These are phyloP conservation scores for Mesochorus sp. DNA, from an alignment of 2,888 invertebrate species.

Conservation along the genomic window DNA sequence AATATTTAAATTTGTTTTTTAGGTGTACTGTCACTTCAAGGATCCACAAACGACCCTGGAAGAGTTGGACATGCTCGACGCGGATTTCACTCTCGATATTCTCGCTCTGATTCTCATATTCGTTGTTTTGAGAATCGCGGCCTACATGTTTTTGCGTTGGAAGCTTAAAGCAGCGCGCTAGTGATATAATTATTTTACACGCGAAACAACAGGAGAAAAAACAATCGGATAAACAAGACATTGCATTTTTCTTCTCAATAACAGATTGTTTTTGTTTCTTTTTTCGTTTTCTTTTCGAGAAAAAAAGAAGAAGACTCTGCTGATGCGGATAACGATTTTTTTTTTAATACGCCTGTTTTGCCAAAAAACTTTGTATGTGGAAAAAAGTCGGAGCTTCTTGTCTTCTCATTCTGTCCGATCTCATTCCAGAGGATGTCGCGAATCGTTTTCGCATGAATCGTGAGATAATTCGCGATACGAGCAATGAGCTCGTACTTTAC, in stretches of 20 bases:
- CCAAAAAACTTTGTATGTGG: conserved; percentile 19
- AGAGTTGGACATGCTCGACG: conserved; percentile 92
- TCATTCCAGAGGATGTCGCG: conserved; percentile 35
- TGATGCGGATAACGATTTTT: conserved; percentile 11
- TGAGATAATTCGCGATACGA: too few species aligned
- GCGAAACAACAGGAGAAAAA: conserved; percentile 14
- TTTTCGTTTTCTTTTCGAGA: neutral
- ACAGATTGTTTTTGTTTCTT: neutral
- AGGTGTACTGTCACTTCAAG: conserved; percentile 94
- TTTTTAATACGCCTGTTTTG: conserved; percentile 15
- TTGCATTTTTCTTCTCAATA: neutral
- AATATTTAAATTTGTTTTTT: conserved; percentile 68
- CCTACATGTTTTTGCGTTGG: conserved; percentile 93
- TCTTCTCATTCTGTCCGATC: conserved; percentile 23
- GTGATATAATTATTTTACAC: conserved; percentile 62
- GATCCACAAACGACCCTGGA: conserved; percentile 91
- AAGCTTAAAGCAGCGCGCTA: conserved; percentile 92
- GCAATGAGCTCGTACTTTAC: too few species aligned
- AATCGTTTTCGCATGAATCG: too few species aligned
- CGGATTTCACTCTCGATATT: conserved; percentile 91
- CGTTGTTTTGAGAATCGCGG: conserved; percentile 90
- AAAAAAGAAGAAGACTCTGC: neutral
- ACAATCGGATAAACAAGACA: neutral
- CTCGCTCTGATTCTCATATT: conserved; percentile 91
- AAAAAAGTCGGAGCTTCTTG: conserved; percentile 5